Conservation (phyloP, 64 coral and sea anemone species). For the Dendrophyllia cribrosa region DNA sequence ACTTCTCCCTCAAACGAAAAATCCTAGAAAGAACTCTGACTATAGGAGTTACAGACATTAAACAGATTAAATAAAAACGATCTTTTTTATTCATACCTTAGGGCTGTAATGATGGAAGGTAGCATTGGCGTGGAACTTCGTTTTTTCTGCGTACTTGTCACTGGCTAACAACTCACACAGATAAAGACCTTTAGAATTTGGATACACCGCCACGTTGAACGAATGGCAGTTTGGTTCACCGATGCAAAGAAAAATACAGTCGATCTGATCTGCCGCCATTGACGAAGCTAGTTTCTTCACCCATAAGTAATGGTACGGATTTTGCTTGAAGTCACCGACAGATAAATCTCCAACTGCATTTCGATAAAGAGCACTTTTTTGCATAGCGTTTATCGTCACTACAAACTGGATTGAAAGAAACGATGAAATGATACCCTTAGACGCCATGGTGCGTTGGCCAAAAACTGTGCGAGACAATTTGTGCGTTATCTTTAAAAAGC, state of each 20-base stretch:
- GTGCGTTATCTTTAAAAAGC: no score
- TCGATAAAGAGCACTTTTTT: background rate
- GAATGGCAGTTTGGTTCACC: background rate
- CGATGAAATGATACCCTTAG: no score
- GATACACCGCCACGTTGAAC: background rate
- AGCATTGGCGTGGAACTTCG: background rate
- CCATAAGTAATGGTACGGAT: background rate
- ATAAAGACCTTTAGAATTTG: background rate
- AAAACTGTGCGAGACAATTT: no score
- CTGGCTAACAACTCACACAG: conserved; percentile 14
- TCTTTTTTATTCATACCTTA: no score
- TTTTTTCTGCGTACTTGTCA: background rate
- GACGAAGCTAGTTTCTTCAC: background rate
- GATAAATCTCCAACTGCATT: background rate
- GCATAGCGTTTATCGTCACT: background rate
- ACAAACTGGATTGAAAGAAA: no score
- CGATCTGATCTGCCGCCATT: background rate
- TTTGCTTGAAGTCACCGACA: background rate
- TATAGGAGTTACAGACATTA: no score
- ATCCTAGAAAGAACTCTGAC: no score
- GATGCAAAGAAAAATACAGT: background rate
- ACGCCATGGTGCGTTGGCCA: no score
- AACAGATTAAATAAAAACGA: background rate
- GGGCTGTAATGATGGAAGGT: background rate
- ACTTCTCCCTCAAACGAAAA: no score